Evolutionary conservation across 2,888 invertebrate species (phyloP), one percentile per base, ranked within the genome.

Genomic region (Dexiosoma caninum): DNA sequence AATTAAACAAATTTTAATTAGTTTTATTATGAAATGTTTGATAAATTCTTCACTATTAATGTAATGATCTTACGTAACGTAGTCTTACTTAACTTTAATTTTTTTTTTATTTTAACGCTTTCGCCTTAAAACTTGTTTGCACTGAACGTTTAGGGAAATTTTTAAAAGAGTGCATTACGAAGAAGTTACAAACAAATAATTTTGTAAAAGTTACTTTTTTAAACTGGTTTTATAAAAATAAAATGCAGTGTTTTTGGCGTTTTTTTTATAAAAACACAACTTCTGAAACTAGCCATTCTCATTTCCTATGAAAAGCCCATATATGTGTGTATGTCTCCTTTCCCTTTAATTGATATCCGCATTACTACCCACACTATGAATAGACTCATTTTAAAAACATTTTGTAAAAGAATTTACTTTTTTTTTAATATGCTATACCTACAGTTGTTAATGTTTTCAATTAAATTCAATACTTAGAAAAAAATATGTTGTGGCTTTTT

Each of bases 401-500:
- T 69, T 53, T 76, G 21, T 70, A 70, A 66, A 59, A 14, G 16
- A 59, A 16, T 49, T 32, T 2, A 16, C 23, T n/a, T 53, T 51
- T 69, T 57, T 74, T 27, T 27, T 16, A 60, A 59, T 19, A 57
- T 46, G 19, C n/a, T 51, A 9, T 64, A 49, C 7, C 35, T 51
- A 64, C 77, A 77, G 77, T 74, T 77, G 77, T 69, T 74, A 64
- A 77, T 69, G 59, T 64, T 77, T 77, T 81, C 64, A 77, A 81
- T 81, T 77, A 74, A 81, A 80, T 53, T 44, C 51, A 51, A 74
- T 74, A 70, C 44, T 35, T 66, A 66, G 55, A 44, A 10, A 14
- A 35, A 55, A 62, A 14, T 30, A 62, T 40, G n/a, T 4, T 67
- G 62, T 27, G 32, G 62, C 40, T n/a, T 46, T 37, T 51, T 71